Percentiles rank a stretch among this genome's conserved stretches.
Conservation (phyloP, 2,797 vertebrate species). For the Gobio occitaniae region DNA sequence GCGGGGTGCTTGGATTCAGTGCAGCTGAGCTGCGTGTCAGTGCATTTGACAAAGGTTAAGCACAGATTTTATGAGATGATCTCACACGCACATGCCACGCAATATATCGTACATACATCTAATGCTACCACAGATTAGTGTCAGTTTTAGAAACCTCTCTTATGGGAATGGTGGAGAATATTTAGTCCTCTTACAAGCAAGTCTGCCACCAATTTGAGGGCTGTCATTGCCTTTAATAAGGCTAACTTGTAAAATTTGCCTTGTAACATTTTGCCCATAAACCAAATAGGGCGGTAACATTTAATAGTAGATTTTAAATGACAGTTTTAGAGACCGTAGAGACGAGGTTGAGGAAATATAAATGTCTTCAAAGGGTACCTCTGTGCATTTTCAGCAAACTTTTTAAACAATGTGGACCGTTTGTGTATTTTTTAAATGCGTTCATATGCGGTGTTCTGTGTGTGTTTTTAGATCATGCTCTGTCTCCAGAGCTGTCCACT, state of each 20-base stretch:
- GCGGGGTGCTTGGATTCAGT: conserved; percentile 61
- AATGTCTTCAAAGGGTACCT: conserved; percentile 12
- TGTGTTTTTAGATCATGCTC: conserved; percentile 21
- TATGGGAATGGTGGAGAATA: conserved; percentile 2
- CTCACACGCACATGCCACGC: background rate
- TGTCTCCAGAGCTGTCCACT: conserved; percentile 53
- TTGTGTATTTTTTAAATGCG: conserved; percentile 19
- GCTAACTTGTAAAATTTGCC: conserved; percentile 29
- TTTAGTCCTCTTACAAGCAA: conserved; percentile 29
- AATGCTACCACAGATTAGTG: background rate
- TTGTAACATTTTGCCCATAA: conserved; percentile 29
- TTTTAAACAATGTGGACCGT: background rate
- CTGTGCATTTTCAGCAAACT: background rate
- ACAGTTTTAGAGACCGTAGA: conserved; percentile 6
- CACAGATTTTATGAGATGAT: conserved; percentile 36
- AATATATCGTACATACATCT: conserved; percentile 1
- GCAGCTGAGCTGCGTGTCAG: conserved; percentile 38
- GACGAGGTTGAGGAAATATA: background rate
- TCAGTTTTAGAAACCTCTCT: conserved; percentile 25
- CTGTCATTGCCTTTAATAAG: conserved; percentile 14
- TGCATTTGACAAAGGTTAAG: conserved; percentile 34
- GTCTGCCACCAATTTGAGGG: conserved; percentile 22
- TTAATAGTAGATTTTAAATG: conserved; percentile 25
- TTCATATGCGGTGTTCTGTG: conserved; percentile 22
- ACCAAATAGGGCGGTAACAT: conserved; percentile 6